phyloP scores from a whole-genome alignment of 2,888 invertebrate genomes.

The Callimorpha dominula region DNA sequence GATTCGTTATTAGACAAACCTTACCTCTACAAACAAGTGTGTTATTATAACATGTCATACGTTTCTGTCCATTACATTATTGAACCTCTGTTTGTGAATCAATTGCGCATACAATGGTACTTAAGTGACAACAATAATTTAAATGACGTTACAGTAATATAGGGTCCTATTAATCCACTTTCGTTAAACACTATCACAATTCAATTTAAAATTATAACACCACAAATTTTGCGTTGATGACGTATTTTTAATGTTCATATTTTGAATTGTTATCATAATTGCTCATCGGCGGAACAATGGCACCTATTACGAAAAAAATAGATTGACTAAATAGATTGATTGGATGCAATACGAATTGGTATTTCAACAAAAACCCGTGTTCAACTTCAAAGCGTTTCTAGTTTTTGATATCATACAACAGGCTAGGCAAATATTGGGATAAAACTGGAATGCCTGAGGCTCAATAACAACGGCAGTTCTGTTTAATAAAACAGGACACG shows the following conservation, averaged over 20 bases:
- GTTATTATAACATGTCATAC: no score
- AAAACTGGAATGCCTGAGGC: not conserved
- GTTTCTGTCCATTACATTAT: no score
- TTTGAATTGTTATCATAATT: not conserved
- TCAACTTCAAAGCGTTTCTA: not conserved
- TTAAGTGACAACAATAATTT: not conserved
- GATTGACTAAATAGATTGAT: not conserved
- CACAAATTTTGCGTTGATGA: not conserved
- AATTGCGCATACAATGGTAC: not conserved
- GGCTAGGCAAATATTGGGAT: not conserved
- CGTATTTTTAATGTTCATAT: not conserved
- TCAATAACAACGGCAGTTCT: not conserved
- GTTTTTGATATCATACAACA: not conserved
- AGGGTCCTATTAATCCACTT: not conserved
- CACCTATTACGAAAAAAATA: not conserved
- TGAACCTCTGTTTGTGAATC: no score
- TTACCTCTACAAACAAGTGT: no score
- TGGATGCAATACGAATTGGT: not conserved
- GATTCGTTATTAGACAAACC: no score
- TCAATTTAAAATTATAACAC: not conserved
- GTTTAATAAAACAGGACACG: not conserved
- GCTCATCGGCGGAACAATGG: not conserved
- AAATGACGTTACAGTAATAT: not conserved
- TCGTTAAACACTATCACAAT: not conserved
- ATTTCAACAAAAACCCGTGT: not conserved